Evolutionary conservation across 2,797 vertebrate genomes (phyloP).

Genomic region (Mus caroli): DNA sequence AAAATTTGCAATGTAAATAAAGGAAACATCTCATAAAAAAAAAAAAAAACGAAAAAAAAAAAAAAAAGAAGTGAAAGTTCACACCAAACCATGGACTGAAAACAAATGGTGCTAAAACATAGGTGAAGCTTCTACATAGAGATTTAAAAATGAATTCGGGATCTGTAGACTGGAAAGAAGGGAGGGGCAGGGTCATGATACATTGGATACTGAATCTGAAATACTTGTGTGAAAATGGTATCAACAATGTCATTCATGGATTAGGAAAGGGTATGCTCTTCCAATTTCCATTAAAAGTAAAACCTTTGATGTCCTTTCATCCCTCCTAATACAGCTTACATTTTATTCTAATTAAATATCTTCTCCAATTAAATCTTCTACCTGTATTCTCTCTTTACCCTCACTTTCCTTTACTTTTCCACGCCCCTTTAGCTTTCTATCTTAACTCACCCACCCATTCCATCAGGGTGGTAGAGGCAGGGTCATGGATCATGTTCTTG

Average conservation of each 20-base stretch:
- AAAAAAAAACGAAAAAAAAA: too few species aligned
- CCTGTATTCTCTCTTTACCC: background rate
- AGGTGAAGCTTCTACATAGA: background rate
- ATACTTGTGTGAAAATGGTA: background rate
- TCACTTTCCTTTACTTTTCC: background rate
- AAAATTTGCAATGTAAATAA: too few species aligned
- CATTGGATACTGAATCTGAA: conserved; percentile 1
- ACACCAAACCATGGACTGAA: background rate
- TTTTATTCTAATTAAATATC: background rate
- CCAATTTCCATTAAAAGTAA: conserved; percentile 4
- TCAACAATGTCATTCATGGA: background rate
- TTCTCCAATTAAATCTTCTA: background rate
- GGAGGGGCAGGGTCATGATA: background rate
- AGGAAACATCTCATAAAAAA: too few species aligned
- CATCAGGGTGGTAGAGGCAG: background rate
- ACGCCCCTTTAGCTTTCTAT: background rate
- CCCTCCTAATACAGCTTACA: background rate
- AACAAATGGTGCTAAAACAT: background rate
- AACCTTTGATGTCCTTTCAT: background rate
- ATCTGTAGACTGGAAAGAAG: background rate
- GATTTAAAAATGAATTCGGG: background rate
- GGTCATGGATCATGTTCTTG: background rate
- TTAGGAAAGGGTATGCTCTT: background rate
- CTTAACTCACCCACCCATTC: background rate
- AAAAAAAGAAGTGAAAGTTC: background rate